Percentiles rank a stretch among this genome's conserved stretches.
Conservation (phyloP, 2,113 vertebrate genomes). For the Daubentonia madagascariensis region DNA sequence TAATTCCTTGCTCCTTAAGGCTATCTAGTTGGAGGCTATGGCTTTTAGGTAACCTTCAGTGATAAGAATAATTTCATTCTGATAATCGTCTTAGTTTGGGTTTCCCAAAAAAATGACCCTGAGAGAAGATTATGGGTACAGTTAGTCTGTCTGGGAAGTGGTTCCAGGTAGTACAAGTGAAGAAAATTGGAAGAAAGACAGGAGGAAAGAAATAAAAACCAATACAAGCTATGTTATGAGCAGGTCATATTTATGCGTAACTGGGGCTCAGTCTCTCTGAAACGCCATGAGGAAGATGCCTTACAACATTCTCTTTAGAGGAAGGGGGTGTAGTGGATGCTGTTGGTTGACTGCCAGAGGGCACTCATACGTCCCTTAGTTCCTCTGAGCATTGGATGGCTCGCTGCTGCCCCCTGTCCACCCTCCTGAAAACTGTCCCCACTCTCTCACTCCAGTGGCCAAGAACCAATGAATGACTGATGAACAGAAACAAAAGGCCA, state of each 20-base stretch:
- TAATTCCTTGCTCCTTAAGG: not conserved
- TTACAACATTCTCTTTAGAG: not conserved
- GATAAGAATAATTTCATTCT: not conserved
- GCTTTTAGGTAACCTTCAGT: not conserved
- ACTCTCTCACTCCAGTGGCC: not conserved
- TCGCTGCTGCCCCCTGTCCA: not conserved
- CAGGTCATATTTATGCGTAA: not conserved
- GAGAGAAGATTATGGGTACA: not conserved
- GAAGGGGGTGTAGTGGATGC: not conserved
- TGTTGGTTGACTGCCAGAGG: not conserved
- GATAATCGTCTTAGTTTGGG: not conserved
- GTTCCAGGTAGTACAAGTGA: not conserved
- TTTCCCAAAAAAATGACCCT: not conserved
- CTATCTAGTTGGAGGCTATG: not conserved
- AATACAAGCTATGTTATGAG: not conserved
- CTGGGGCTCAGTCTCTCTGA: not conserved
- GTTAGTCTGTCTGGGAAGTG: not conserved
- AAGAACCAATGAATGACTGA: not conserved
- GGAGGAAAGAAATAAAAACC: not conserved
- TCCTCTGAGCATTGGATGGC: not conserved
- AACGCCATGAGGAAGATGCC: not conserved
- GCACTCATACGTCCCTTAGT: not conserved
- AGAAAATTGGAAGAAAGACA: not conserved
- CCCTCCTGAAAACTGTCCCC: not conserved
- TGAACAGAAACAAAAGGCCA: not conserved